Percentiles rank a stretch among this genome's conserved stretches.
Evolutionary conservation across 2,113 vertebrate species (phyloP).

Genomic region (Leucoraja erinaceus): DNA sequence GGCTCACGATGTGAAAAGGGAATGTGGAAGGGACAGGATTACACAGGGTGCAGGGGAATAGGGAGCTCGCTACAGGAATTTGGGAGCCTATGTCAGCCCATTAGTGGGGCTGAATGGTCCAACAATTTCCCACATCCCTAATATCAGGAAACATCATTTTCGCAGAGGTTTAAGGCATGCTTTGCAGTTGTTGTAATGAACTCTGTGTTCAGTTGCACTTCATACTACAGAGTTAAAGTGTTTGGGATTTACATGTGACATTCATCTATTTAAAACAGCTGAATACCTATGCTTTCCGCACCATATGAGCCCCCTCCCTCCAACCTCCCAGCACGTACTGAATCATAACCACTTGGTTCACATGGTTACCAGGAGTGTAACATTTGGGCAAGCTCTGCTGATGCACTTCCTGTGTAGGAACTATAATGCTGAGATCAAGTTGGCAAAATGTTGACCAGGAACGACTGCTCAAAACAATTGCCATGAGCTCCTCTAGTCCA

Average conservation of each 20-base stretch:
- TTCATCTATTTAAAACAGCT: neutral
- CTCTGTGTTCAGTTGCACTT: neutral
- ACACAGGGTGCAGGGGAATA: neutral
- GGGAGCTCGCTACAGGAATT: neutral
- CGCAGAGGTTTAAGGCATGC: neutral
- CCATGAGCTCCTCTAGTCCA: neutral
- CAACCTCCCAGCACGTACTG: neutral
- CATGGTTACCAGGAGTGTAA: neutral
- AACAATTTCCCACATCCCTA: neutral
- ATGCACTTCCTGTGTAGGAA: neutral
- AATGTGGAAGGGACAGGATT: too few relatives aligned
- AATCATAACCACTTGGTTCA: neutral
- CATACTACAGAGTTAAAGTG: neutral
- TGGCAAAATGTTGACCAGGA: neutral
- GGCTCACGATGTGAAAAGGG: too few relatives aligned
- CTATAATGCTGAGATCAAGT: neutral
- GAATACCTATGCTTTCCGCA: neutral
- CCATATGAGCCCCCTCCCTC: neutral
- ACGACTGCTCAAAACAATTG: neutral
- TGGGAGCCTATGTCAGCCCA: neutral
- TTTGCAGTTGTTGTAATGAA: neutral
- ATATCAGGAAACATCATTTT: neutral
- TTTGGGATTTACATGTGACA: neutral
- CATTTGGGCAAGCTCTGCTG: neutral
- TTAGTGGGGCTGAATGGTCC: neutral